Percentiles rank a stretch among this genome's conserved stretches.
phyloP scores from a whole-genome alignment of 2,113 vertebrate species.

The Myocastor coypus region DNA sequence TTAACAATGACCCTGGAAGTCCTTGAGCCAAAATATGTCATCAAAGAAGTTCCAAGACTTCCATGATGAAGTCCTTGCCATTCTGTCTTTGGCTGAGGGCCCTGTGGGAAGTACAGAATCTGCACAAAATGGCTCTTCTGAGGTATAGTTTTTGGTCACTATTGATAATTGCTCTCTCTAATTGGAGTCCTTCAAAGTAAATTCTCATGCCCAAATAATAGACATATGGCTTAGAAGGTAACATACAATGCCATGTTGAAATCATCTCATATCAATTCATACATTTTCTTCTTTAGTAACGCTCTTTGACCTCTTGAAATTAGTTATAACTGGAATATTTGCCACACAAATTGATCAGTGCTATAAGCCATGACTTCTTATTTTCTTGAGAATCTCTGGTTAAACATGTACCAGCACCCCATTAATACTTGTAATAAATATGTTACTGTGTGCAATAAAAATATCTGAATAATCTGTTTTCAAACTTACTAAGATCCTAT shows the following conservation, averaged over 20 bases:
- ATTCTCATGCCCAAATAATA: too few relatives aligned
- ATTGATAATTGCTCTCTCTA: background rate
- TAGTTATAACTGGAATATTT: background rate
- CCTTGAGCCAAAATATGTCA: background rate
- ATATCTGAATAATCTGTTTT: background rate
- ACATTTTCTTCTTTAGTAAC: background rate
- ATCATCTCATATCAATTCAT: accelerated
- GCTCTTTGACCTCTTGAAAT: background rate
- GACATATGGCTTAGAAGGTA: background rate
- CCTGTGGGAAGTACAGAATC: background rate
- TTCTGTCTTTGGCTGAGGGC: background rate
- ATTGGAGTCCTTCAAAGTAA: background rate
- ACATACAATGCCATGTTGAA: accelerated
- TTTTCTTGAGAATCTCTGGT: background rate
- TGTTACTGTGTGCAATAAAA: background rate
- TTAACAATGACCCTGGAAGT: background rate
- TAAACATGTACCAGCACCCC: background rate
- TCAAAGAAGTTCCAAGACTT: background rate
- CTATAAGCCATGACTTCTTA: background rate
- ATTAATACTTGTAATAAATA: background rate
- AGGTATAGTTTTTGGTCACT: background rate
- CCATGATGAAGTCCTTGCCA: background rate
- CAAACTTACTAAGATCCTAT: background rate
- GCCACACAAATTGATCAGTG: background rate
- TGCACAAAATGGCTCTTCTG: background rate